Evolutionary conservation across 2,113 vertebrate species (phyloP).

Genomic region (Macroglossus sobrinus): DNA sequence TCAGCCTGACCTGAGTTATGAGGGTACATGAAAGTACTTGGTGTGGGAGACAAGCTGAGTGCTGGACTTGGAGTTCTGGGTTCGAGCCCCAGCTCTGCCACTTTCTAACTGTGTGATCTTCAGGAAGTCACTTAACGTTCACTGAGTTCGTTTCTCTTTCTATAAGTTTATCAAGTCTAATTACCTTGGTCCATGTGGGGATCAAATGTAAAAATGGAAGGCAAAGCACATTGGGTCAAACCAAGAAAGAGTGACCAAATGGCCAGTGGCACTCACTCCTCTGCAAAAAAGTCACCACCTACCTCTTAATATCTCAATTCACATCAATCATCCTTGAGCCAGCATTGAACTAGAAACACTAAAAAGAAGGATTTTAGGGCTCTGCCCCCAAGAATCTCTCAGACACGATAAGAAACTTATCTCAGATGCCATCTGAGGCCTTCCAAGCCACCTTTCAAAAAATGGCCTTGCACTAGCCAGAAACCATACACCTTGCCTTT

Average conservation of each 20-base stretch:
- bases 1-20: background rate
- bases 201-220: background rate
- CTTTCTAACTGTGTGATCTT: background rate
- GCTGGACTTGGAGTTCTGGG: too few species aligned
- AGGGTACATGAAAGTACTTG: background rate
- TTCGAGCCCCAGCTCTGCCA: background rate
- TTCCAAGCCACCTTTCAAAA: background rate
- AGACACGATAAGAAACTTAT: background rate
- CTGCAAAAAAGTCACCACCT: background rate
- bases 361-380: background rate
- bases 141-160: background rate
- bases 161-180: background rate
- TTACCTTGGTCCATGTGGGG: background rate
- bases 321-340: background rate
- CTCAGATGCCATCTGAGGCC: background rate
- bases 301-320: background rate
- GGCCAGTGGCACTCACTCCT: background rate
- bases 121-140: background rate
- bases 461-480: background rate
- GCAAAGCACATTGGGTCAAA: background rate
- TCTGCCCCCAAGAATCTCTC: background rate
- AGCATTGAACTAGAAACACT: background rate
- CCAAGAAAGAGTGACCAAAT: background rate
- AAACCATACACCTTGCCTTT: background rate
- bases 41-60: background rate